Evolutionary conservation across 2,797 vertebrate genomes (phyloP), one percentile per base, ranked within the genome.

Genomic region (Acipenser oxyrinchus): DNA sequence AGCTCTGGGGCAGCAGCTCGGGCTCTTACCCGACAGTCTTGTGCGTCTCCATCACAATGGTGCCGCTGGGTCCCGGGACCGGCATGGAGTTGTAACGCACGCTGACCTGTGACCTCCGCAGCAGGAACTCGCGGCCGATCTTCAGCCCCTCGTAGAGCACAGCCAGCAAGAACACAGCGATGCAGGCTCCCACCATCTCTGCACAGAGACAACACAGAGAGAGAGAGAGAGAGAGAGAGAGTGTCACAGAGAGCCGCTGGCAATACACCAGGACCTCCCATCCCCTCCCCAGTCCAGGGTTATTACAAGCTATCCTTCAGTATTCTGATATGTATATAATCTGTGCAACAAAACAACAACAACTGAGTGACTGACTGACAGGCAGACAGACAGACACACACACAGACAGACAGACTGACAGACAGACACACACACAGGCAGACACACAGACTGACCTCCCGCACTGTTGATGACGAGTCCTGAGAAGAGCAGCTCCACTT

Each of bases 31-130:
- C 95, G 0, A 98, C 96, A 0, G 96, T 98, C 86, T 99, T 98
- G 84, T 99, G 96, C 0, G 96, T 99, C 83, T 99, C 96, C 94
- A 96, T 96, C 64, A 99, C 77, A 55, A 94, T 89, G 6, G 95
- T 97, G 64, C 96, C 96, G 0, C 98, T 95, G n/a, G 89, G 75
- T 50, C 96, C 96, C 0, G 95, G 95, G 12, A 99, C 89, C 0
- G 95, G 95, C 96, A 99, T 99, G 71, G 94, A 96, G 85, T 99
- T 99, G 78, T 99, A 99, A 68, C 96, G 94, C 63, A 99, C 95
- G 79, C 93, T 98, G 81, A 99, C 95, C 75, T 98, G 95, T 66
- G 93, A 98, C 76, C 94, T 94, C 0, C 95, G 88, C 64, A 99
- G 88, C 75, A 99, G 83, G 58, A 87, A 75, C 75, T 99, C 96